These are phyloP conservation scores for Phocides pigmalion DNA, from an alignment of 1,140 invertebrate genomes.

Conservation along the genomic window DNA sequence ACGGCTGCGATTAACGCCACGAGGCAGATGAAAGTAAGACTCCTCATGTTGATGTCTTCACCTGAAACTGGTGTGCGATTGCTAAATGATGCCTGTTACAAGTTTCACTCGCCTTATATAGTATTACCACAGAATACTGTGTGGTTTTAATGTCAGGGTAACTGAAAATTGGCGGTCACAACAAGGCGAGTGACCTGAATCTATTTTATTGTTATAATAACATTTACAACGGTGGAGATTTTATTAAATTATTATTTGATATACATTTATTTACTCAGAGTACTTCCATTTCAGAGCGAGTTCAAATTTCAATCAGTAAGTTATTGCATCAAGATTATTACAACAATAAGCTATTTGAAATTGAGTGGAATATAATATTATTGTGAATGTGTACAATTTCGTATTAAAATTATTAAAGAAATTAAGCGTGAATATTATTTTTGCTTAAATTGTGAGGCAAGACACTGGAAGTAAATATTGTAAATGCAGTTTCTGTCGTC, in stretches of 20 bases:
- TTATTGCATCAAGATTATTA: neutral
- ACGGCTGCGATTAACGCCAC: conserved; percentile 48
- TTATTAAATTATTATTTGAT: conserved; percentile 1
- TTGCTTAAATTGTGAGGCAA: too few species aligned
- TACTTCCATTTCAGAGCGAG: neutral
- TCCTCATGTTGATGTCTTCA: conserved; percentile 64
- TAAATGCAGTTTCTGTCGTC: too few species aligned
- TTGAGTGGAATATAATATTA: neutral
- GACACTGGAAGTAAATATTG: too few species aligned
- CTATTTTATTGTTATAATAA: conserved; percentile 43
- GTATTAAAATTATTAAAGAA: neutral
- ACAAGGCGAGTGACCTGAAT: conserved; percentile 63
- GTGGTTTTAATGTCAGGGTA: conserved; percentile 77
- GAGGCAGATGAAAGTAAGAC: conserved; percentile 50
- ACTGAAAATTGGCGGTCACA: conserved; percentile 59
- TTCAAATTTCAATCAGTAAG: neutral
- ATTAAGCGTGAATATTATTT: neutral
- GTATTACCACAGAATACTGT: conserved; percentile 74
- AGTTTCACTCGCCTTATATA: conserved; percentile 74
- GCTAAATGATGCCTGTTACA: conserved; percentile 74
- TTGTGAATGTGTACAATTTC: neutral
- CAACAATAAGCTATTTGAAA: neutral
- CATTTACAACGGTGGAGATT: conserved; percentile 1
- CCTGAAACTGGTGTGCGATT: conserved; percentile 62
- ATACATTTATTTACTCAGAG: conserved; percentile 20